Evolutionary conservation across 2,113 vertebrate species (phyloP).

Genomic region (Galbula dea): DNA sequence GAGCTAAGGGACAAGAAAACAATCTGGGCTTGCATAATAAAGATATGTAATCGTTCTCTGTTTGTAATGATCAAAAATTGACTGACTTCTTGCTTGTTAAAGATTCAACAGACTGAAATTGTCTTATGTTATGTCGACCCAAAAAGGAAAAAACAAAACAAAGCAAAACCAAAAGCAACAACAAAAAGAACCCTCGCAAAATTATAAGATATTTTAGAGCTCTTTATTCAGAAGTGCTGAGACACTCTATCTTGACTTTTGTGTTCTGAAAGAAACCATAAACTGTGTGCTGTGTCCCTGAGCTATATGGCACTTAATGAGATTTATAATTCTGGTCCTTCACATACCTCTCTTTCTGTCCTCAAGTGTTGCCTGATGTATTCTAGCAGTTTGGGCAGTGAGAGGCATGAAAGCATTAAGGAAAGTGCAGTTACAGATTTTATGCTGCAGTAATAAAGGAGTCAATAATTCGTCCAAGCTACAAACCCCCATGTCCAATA

Average conservation of each 20-base stretch:
- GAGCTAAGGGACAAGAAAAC: background rate
- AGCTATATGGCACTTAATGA: background rate
- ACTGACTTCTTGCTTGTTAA: background rate
- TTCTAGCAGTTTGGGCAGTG: background rate
- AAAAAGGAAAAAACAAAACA: background rate
- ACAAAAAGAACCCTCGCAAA: fast-evolving
- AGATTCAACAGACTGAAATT: background rate
- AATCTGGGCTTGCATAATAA: background rate
- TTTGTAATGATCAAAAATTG: background rate
- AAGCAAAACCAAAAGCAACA: background rate
- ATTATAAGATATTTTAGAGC: background rate
- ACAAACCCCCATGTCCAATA: background rate
- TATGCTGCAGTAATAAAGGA: background rate
- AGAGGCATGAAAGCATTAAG: background rate
- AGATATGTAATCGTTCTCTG: background rate
- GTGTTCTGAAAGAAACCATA: background rate
- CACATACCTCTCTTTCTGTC: background rate
- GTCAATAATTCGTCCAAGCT: background rate
- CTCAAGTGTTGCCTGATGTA: background rate
- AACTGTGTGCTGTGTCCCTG: background rate
- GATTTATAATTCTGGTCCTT: background rate
- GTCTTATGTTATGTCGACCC: background rate
- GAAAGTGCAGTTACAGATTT: background rate
- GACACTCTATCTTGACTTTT: background rate
- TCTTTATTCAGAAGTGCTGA: background rate